Evolutionary conservation across 2,888 invertebrate species (phyloP), one percentile per base, ranked within the genome.

Genomic region (Sminthurinus aureus): DNA sequence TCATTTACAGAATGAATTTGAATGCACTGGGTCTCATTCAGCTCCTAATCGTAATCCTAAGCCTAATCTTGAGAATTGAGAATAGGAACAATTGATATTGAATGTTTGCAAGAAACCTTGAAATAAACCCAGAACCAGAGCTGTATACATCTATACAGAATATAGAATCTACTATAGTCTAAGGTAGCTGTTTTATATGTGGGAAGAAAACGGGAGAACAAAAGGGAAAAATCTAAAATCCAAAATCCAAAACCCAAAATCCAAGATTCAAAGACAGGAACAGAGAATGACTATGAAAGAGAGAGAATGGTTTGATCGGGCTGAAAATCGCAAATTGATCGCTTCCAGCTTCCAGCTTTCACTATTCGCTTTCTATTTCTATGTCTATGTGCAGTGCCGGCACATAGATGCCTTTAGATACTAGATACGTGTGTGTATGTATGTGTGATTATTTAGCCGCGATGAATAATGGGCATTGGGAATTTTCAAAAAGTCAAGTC

Each of bases 251-350:
- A n/a, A n/a, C n/a, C n/a, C n/a, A n/a, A n/a, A n/a, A 24, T 24
- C 4, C 11, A 26, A 15, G 71, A 71, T 24, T 22, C 24, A 71
- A 22, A 24, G 15, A 71, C 9, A 24, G 26, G 6, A 12, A 71
- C 9, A 24, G 26, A 71, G 26, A 71, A 26, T 13, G 26, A 26
- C 38, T 38, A 71, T 71, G 24, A 24, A 26, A 22, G 22, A 69
- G 69, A 20, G 71, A 26, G 13, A 71, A 26, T 71, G 2, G 71
- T 71, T 71, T 24, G 71, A 71, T 71, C 71, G 71, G 71, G 71
- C 71, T 71, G 22, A 71, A 71, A 71, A 71, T 71, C 71, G 71
- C 71, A 71, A 71, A 71, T 71, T 71, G 71, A 71, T 71, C 71
- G 71, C 71, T 71, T 24, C 71, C 13, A 71, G 71, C 71, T 71